phyloP scores from a whole-genome alignment of 2,113 vertebrate genomes.

The Andinoacara biseriatus region DNA sequence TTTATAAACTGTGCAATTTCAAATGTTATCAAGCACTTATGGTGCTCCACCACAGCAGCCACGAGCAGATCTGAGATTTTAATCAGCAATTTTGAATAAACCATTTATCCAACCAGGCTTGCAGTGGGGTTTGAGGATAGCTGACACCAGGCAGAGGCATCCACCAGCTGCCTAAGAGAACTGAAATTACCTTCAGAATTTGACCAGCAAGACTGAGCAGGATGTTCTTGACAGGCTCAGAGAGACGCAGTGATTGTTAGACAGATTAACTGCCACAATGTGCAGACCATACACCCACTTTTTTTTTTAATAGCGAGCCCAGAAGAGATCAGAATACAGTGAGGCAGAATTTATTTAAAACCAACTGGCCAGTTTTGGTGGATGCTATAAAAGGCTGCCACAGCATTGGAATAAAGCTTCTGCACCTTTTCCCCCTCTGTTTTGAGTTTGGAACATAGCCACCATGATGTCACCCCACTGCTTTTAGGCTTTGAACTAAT shows the following conservation, averaged over 20 bases:
- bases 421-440: neutral
- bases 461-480: neutral
- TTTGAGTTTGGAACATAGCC: neutral
- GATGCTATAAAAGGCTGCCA: neutral
- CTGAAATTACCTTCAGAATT: neutral
- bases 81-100: neutral
- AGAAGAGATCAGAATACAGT: accelerated
- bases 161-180: neutral
- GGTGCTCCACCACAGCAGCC: neutral
- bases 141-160: neutral
- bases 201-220: neutral
- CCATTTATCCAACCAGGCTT: accelerated
- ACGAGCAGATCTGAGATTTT: neutral
- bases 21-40: neutral
- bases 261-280: neutral
- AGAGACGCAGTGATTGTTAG: neutral
- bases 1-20: neutral
- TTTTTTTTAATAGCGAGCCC: neutral
- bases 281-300: neutral
- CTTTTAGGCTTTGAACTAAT: neutral
- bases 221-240: neutral
- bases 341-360: no score
- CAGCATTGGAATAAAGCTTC: accelerated
- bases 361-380: accelerated
- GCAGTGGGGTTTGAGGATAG: neutral